These are phyloP conservation scores for Australoheros facetus DNA, from an alignment of 2,797 vertebrate species.

Conservation along the genomic window DNA sequence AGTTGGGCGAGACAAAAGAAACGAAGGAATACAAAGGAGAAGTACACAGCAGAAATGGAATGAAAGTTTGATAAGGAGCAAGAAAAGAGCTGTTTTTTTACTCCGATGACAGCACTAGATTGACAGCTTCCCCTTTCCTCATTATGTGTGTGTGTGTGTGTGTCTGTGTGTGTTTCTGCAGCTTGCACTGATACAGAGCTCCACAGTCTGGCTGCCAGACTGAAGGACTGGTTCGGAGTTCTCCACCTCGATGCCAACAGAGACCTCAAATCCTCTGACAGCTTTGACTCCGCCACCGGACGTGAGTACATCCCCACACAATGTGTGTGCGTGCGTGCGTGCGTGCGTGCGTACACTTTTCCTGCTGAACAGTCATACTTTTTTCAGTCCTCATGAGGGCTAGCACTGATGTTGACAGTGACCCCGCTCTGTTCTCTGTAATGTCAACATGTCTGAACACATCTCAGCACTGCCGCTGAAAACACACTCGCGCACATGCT, in stretches of 20 bases:
- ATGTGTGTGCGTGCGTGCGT: neutral
- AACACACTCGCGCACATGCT: slow-evolving; percentile 12
- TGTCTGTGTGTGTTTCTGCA: slow-evolving; percentile 66
- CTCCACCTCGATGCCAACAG: slow-evolving; percentile 90
- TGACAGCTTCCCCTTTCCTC: slow-evolving; percentile 29
- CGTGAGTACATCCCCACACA: slow-evolving; percentile 68
- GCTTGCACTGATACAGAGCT: slow-evolving; percentile 83
- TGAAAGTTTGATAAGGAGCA: slow-evolving; percentile 46
- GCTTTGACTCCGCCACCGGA: slow-evolving; percentile 70
- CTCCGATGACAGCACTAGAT: slow-evolving; percentile 31
- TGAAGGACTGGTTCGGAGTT: slow-evolving; percentile 97
- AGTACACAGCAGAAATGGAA: slow-evolving; percentile 40
- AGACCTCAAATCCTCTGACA: slow-evolving; percentile 79
- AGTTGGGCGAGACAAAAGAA: slow-evolving; percentile 21
- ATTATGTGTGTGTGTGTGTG: slow-evolving; percentile 40
- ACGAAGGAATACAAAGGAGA: slow-evolving; percentile 11
- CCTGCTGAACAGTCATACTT: slow-evolving; percentile 27
- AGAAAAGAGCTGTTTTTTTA: neutral
- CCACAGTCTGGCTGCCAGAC: slow-evolving; percentile 89
- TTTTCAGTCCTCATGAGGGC: slow-evolving; percentile 27
- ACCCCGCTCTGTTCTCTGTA: slow-evolving; percentile 51
- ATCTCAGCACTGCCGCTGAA: slow-evolving; percentile 21
- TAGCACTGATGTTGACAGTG: slow-evolving; percentile 52
- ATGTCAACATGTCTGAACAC: slow-evolving; percentile 59
- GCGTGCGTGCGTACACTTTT: slow-evolving; percentile 9